Percentiles rank a stretch among this genome's conserved stretches.
phyloP scores from a whole-genome alignment of 2,113 vertebrate species.

The Ophthalmotilapia sp. region DNA sequence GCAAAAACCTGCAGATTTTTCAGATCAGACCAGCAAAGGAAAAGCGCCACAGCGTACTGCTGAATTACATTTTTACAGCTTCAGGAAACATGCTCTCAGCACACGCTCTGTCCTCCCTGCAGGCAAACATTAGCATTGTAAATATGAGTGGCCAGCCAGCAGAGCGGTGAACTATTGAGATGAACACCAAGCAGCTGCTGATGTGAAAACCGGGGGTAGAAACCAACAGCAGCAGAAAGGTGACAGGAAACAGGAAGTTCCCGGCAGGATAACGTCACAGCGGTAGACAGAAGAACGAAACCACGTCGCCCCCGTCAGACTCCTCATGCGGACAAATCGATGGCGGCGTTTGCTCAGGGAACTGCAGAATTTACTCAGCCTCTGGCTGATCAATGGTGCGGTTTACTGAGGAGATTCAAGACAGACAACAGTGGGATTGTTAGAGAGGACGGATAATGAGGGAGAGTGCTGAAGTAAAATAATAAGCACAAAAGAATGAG shows the following conservation, averaged over 20 bases:
- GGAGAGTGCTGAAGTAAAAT: not conserved
- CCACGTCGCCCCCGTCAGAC: not conserved
- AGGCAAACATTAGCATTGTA: conserved; percentile 36
- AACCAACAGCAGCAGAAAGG: not conserved
- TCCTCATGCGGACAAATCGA: conserved; percentile 15
- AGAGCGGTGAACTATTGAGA: not conserved
- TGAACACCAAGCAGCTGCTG: not conserved
- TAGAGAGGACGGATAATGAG: not conserved
- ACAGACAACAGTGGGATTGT: not conserved
- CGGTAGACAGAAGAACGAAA: not conserved
- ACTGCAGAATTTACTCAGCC: conserved; percentile 12
- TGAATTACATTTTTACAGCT: not conserved
- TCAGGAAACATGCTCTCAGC: not conserved
- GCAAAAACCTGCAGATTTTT: not conserved
- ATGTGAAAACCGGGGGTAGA: not conserved
- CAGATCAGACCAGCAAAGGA: not conserved
- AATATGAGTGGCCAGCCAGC: conserved; percentile 1
- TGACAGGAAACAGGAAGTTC: not conserved
- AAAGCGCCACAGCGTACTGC: not conserved
- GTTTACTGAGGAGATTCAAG: conserved; percentile 19
- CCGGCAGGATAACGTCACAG: not conserved
- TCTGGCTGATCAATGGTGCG: not conserved
- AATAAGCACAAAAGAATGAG: not conserved
- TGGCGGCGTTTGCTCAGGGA: conserved; percentile 19
- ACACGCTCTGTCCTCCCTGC: not conserved